Evolutionary conservation across 2,888 invertebrate genomes (phyloP), one percentile per base, ranked within the genome.

Genomic region (Eulithis testata): DNA sequence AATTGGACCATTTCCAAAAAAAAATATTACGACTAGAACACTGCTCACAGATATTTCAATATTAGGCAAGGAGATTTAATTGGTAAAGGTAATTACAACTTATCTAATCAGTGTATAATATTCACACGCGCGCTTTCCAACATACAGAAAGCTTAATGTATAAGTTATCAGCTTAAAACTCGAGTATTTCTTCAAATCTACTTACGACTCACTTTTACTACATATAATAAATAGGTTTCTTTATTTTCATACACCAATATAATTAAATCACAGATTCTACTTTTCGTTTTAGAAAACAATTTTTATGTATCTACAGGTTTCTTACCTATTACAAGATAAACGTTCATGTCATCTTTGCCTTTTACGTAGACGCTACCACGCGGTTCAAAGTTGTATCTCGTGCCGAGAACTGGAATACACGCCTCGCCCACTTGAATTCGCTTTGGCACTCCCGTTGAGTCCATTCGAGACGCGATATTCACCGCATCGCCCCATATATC

Each of bases 401-500:
- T 93, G 44, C 95, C 93, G 44, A 99, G 93, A 12, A 96, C 94
- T 0, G 94, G 89, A 51, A 97, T 87, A 78, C 97, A 97, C 63
- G 96, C 95, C 78, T 96, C 96, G 11, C 97, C 96, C 3, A 97
- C 95, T 84, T 98, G 98, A 73, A 98, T 97, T 56, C 96, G 93
- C 65, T 97, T 97, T 4, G 96, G 94, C 9, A 98, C 95, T 0
- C 99, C 99, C 0, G 99, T 99, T 0, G 98, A 97, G 87, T 99
- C 99, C 99, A 99, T 99, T 60, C 99, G 94, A 7, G 98, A 98
- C 0, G 99, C 98, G 65, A 99, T 98, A 86, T 99, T 99, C 0
- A 99, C 99, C 0, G 99, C 98, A 86, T 99, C 99, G 0, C 99
- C 99, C 99, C 99, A 99, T 77, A 99, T 99, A 86, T 99, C 99